Conservation (phyloP, 2,797 vertebrate species). For the Prionace glauca region DNA sequence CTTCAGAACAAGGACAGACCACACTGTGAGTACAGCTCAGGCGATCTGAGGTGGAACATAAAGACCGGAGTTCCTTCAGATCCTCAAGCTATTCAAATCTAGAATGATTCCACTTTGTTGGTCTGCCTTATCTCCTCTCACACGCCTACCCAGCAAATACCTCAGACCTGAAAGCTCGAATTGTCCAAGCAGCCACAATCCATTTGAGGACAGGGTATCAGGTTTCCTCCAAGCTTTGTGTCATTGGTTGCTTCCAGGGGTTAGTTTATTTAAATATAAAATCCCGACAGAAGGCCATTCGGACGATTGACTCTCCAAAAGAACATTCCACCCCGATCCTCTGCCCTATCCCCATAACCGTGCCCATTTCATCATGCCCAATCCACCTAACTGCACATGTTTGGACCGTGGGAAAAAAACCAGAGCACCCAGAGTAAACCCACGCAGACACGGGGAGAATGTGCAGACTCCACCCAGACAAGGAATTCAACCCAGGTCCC, state of each 20-base stretch:
- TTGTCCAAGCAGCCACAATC: neutral
- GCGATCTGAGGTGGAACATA: neutral
- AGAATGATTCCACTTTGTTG: neutral
- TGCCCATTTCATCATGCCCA: no score
- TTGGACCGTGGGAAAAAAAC: no score
- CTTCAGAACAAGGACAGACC: slow-evolving; percentile 55
- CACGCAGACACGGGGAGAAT: no score
- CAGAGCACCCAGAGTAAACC: no score
- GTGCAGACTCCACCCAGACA: no score
- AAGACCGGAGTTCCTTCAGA: neutral
- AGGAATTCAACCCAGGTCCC: no score
- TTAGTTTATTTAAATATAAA: no score
- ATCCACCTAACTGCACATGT: no score
- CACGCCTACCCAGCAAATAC: neutral
- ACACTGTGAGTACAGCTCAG: slow-evolving; percentile 48
- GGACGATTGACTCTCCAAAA: no score
- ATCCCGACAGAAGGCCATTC: no score
- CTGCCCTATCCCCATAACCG: no score
- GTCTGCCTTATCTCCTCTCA: neutral
- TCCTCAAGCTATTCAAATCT: neutral
- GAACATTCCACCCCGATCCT: no score
- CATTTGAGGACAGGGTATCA: neutral
- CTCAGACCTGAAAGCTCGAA: neutral
- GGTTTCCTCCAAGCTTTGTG: neutral
- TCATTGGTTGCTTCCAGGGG: neutral